These are phyloP conservation scores for Ranitomeya variabilis DNA, from an alignment of 2,113 vertebrate species.

Conservation along the genomic window DNA sequence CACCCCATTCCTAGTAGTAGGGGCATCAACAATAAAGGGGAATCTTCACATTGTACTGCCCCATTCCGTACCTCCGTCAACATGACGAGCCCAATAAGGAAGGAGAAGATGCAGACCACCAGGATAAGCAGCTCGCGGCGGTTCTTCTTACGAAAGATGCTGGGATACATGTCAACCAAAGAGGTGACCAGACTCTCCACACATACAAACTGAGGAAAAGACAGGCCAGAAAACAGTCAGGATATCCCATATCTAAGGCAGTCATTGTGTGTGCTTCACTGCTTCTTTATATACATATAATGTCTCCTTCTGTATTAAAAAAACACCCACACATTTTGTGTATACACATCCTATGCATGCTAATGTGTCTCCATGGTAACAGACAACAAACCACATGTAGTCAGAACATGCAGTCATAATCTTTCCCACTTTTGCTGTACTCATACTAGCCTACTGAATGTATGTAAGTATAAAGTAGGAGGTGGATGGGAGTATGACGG, in stretches of 20 bases:
- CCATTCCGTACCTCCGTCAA: slow-evolving; percentile 84
- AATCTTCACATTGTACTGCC: neutral
- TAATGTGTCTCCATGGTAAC: too few relatives aligned
- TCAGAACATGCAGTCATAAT: neutral
- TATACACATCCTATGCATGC: too few relatives aligned
- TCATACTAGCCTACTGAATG: neutral
- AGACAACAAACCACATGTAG: neutral
- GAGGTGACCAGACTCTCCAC: slow-evolving; percentile 91
- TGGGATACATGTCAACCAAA: slow-evolving; percentile 89
- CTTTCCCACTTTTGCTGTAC: neutral
- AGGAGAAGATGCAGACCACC: slow-evolving; percentile 76
- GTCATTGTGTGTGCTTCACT: neutral
- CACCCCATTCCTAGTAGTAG: too few relatives aligned
- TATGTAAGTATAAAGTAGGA: neutral
- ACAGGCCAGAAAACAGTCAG: neutral
- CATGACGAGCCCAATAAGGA: slow-evolving; percentile 88
- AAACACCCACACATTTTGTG: too few relatives aligned
- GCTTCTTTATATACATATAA: neutral
- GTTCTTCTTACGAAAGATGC: slow-evolving; percentile 84
- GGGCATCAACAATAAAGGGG: too few relatives aligned
- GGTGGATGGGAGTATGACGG: neutral
- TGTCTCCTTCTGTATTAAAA: neutral
- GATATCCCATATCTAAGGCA: neutral
- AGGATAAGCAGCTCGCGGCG: slow-evolving; percentile 87
- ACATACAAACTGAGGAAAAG: slow-evolving; percentile 81